Evolutionary conservation across 2,113 vertebrate species (phyloP), one percentile per base, ranked within the genome.

Genomic region (Pan paniscus): DNA sequence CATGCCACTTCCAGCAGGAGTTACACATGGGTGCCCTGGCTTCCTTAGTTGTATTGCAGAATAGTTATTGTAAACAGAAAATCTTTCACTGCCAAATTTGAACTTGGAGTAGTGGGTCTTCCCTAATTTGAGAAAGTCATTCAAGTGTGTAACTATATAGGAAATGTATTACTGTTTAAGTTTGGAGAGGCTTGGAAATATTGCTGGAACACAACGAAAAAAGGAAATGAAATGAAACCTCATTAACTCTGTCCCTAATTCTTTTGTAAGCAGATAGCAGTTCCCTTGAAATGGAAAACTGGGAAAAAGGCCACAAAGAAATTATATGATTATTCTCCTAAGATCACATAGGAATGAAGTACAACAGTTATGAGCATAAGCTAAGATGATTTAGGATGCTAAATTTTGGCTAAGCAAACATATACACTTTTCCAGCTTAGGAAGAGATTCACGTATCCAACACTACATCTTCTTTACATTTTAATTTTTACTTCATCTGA

Each of bases 221-320:
- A 57, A 46, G 43, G 22, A 80, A 97, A 90, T 70, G 86, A 90
- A 93, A 94, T 84, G 35, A 79, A 90, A 82, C 13, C 32, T 92
- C 22, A 30, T 87, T 89, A 96, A 12, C 8, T 57, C 38, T 48
- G 30, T 16, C 16, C 23, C 22, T 92, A 83, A 72, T 72, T 76
- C 1, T 87, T 88, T 78, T 92, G 22, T 80, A 92, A 93, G 22
- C 40, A 97, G 14, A 88, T 40, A 83, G 40, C 2, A 80, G n/a
- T n/a, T 91, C 2, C 46, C 78, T 86, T 96, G 75, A 95, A 86
- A 96, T 78, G 38, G 70, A 61, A 96, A 92, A 90, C 68, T 96
- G 16, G 18, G 76, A 11, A 46, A 84, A 90, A 78, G 14, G 6
- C 30, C 32, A 92, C 50, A 80, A 55, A 59, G 52, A 96, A 93